These are phyloP conservation scores for Butorides virescens DNA, from an alignment of 2,113 vertebrate species.

Conservation along the genomic window DNA sequence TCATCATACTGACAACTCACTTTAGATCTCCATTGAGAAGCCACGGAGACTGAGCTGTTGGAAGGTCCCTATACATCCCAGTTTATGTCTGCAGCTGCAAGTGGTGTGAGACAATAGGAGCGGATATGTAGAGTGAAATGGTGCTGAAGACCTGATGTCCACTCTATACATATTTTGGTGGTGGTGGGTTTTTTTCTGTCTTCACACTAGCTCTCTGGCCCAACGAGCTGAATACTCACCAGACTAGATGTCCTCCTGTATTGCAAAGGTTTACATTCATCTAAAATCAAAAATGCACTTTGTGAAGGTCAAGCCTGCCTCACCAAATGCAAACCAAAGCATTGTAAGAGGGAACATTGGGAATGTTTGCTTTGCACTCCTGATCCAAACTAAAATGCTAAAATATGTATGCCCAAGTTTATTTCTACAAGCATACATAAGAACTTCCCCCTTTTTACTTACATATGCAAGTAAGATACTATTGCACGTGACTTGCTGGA, in stretches of 20 bases:
- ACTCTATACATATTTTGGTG: not conserved
- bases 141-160: not conserved
- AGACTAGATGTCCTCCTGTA: not conserved
- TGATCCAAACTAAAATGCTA: not conserved
- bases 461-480: not conserved
- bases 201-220: not conserved
- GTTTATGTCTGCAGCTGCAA: not conserved
- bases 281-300: not conserved
- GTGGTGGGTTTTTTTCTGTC: not conserved
- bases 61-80: not conserved
- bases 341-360: not conserved
- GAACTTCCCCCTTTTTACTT: not conserved
- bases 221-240: not conserved
- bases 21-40: not conserved
- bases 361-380: not conserved
- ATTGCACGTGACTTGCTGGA: not conserved
- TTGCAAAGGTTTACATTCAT: not conserved
- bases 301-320: not conserved
- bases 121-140: not conserved
- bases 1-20: not conserved
- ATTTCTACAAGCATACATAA: not conserved
- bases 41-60: accelerated
- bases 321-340: not conserved
- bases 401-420: not conserved
- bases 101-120: not conserved